Conservation (phyloP, 2,113 vertebrate species). For the Nesoenas mayeri region DNA sequence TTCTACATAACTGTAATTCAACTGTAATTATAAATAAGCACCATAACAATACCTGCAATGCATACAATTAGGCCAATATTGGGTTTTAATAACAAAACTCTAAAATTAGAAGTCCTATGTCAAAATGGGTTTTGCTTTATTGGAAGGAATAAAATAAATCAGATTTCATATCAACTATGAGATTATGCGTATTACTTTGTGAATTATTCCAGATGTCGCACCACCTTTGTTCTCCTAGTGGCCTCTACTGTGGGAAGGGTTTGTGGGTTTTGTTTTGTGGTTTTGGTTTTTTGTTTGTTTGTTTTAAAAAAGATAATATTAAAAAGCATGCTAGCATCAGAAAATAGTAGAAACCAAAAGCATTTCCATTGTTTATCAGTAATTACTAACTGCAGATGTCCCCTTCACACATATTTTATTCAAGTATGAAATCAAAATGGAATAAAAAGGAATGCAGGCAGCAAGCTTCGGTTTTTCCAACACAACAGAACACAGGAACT, state of each 20-base stretch:
- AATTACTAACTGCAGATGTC: neutral
- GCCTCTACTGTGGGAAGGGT: neutral
- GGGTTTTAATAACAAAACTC: neutral
- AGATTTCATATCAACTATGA: neutral
- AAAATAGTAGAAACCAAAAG: neutral
- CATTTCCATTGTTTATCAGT: neutral
- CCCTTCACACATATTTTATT: neutral
- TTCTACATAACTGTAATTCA: neutral
- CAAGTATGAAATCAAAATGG: neutral
- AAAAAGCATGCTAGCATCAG: neutral
- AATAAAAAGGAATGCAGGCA: neutral
- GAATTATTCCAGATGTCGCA: neutral
- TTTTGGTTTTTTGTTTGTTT: no score
- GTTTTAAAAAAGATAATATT: no score
- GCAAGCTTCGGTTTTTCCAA: neutral
- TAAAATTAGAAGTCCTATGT: neutral
- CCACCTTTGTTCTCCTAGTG: neutral
- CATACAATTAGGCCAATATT: neutral
- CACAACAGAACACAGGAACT: neutral
- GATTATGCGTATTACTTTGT: neutral
- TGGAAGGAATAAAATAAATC: neutral
- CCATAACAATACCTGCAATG: neutral
- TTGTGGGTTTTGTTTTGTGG: no score
- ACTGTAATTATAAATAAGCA: neutral
- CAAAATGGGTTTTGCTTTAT: constrained; percentile 12